Percentiles rank a stretch among this genome's conserved stretches.
Conservation (phyloP, 2,113 vertebrate genomes). For the Phainopepla nitens region DNA sequence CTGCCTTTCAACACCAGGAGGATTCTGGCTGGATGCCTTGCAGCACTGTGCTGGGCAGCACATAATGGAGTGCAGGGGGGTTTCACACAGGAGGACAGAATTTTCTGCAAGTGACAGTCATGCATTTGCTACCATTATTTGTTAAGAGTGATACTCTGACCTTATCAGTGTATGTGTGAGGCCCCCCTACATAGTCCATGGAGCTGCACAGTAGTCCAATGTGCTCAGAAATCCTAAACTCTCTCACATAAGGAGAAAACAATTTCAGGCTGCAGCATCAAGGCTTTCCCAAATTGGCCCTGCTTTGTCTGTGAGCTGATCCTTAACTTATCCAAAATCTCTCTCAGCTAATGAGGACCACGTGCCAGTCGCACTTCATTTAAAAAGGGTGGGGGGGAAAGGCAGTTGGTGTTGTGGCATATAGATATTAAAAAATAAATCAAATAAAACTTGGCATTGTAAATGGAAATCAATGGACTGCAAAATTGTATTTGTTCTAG, state of each 20-base stretch:
- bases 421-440: conserved; percentile 19
- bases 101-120: not conserved
- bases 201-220: not conserved
- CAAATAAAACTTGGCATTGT: conserved; percentile 31
- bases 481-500: conserved; percentile 56
- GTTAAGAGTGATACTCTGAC: not conserved
- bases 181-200: no score
- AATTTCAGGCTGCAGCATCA: not conserved
- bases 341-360: not conserved
- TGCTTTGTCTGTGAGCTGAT: not conserved
- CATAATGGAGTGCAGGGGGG: not conserved
- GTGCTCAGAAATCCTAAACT: not conserved
- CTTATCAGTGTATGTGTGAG: no score
- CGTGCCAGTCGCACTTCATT: not conserved
- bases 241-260: not conserved
- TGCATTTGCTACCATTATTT: not conserved
- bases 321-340: not conserved
- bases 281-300: not conserved
- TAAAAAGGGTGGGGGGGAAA: not conserved
- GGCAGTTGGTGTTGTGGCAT: not conserved
- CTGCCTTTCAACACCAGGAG: not conserved
- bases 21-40: not conserved
- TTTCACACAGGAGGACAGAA: not conserved
- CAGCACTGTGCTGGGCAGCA: not conserved
- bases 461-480: conserved; percentile 50